Base-by-base conservation (phyloP, 2,888 invertebrate genomes). In the Chorisops tibialis region DNA sequence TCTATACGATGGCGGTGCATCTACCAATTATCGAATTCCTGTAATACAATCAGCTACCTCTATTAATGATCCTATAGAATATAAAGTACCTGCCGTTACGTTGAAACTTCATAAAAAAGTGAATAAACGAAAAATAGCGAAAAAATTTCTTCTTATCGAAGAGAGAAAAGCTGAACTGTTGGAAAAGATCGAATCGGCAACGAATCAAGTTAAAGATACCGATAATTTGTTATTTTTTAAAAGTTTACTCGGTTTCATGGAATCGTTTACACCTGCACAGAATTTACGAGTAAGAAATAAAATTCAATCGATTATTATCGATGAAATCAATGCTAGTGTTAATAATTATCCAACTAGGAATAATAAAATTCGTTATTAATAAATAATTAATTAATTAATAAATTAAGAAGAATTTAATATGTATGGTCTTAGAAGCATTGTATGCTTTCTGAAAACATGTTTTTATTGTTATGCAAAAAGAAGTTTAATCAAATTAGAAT, bases 221-320 rank as follows among this genome's bases (percentile, higher is more conserved):
- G 59, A 59, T 18, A 47, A 59, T 59, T 38, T 59, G 37, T 14
- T 59, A 19, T 59, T 59, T 16, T 59, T 59, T 37, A 59, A 59
- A 48, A 59, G 59, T 47, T 38, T 59, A 12, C 38, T 59, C 5
- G 59, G 59, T 1, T 59, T 47, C 38, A 59, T 59, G 59, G 48
- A 59, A 16, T 38, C 24, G 18, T 37, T 59, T 47, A 59, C 59
- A 14, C 59, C 59, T 3, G 48, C 38, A 21, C 59, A 59, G 37
- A 59, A 59, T 37, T n/a, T 59, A 22, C 47, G 48, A 37, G 59
- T 59, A 22, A 35, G 59, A 19, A 59, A 59, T 59, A 59, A 59
- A 47, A 59, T 59, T 22, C 59, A 59, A 14, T 19, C 47, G 3
- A 45, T 59, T 14, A 59, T 59, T 12, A 14, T 59, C 7, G 59